Percentiles rank a stretch among this genome's conserved stretches.
Evolutionary conservation across 2,888 invertebrate genomes (phyloP).

Genomic region (Morpho achilles): DNA sequence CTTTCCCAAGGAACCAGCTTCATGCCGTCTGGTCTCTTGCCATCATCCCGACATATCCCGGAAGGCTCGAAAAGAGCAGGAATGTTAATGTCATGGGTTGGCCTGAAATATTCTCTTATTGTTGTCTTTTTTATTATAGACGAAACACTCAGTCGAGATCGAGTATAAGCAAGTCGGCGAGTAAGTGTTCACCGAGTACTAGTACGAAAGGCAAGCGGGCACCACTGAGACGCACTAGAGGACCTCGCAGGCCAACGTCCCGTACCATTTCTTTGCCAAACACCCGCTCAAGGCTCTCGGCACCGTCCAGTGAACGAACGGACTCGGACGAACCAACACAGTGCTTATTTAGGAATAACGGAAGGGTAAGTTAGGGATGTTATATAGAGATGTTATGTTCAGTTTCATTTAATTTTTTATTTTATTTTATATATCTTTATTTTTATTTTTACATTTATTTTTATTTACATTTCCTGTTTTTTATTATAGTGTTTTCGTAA

Average conservation of each 20-base stretch:
- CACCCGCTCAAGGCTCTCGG: slow-evolving; percentile 27
- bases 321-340: slow-evolving; percentile 65
- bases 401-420: too few relatives aligned
- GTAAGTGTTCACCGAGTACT: slow-evolving; percentile 32
- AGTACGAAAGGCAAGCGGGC: slow-evolving; percentile 47
- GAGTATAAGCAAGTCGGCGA: slow-evolving; percentile 40
- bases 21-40: too few relatives aligned
- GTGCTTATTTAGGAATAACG: slow-evolving; percentile 44
- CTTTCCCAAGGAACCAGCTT: too few relatives aligned
- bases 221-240: slow-evolving; percentile 32
- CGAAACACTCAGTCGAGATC: slow-evolving; percentile 55
- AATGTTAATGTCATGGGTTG: too few relatives aligned
- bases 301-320: background rate
- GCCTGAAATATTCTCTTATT: too few relatives aligned
- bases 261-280: slow-evolving; percentile 22
- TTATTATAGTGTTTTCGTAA: too few relatives aligned
- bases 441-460: too few relatives aligned
- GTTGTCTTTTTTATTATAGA: slow-evolving; percentile 34
- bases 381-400: too few relatives aligned
- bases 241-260: slow-evolving; percentile 22
- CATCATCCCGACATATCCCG: too few relatives aligned
- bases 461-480: too few relatives aligned
- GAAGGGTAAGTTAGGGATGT: slow-evolving; percentile 39
- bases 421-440: too few relatives aligned
- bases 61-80: too few relatives aligned